A percentile compares a stretch with the other conserved stretches of the same genome.
Conservation (phyloP, 2,888 invertebrate genomes). For the Xestia xanthographa region DNA sequence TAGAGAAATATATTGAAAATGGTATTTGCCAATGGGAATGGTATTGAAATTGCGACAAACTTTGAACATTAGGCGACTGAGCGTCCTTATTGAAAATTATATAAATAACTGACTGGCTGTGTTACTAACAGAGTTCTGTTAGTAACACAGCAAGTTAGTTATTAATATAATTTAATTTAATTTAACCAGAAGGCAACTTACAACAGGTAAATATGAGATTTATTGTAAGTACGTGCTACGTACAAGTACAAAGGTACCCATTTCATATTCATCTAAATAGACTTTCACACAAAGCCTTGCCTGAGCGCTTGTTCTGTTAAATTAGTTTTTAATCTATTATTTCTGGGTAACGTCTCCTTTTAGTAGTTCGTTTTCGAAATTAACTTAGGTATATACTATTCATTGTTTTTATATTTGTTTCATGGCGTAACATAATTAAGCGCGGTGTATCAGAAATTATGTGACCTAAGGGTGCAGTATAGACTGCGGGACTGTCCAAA, state of each 20-base stretch:
- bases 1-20: slow-evolving; percentile 18
- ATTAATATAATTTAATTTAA: too few relatives aligned
- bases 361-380: neutral
- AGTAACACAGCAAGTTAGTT: too few relatives aligned
- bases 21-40: slow-evolving; percentile 14
- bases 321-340: slow-evolving; percentile 14
- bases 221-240: neutral
- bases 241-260: neutral
- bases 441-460: too few relatives aligned
- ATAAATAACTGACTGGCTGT: neutral
- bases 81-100: slow-evolving; percentile 14
- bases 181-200: neutral
- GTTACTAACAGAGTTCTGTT: neutral
- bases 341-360: neutral
- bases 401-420: too few relatives aligned
- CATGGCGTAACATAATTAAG: too few relatives aligned
- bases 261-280: slow-evolving; percentile 22
- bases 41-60: slow-evolving; percentile 26
- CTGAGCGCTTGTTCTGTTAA: slow-evolving; percentile 8
- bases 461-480: too few relatives aligned
- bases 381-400: too few relatives aligned
- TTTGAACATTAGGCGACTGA: slow-evolving; percentile 19
- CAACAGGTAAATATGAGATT: neutral
- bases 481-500: too few relatives aligned
- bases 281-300: neutral